A percentile compares a stretch with the other conserved stretches of the same genome.
phyloP scores from a whole-genome alignment of 2,113 vertebrate species.

The Neomonachus schauinslandi region DNA sequence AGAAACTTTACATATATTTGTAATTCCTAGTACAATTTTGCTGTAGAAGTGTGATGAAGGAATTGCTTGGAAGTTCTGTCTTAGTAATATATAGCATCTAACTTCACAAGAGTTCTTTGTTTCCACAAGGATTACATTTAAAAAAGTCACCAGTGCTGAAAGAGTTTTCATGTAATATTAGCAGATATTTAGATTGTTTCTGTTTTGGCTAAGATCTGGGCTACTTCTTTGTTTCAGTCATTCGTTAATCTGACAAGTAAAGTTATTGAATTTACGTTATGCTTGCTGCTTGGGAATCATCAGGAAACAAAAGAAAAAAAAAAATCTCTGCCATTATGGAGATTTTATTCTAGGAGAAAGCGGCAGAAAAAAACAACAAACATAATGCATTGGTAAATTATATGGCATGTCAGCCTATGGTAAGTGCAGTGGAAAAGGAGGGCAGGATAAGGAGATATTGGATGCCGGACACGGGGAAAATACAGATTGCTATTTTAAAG shows the following conservation, averaged over 20 bases:
- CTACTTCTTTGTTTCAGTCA: neutral
- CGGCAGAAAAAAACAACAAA: neutral
- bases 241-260: neutral
- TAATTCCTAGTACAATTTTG: neutral
- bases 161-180: neutral
- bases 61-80: neutral
- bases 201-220: neutral
- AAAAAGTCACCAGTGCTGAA: neutral
- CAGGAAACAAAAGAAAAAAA: neutral
- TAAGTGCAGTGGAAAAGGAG: neutral
- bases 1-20: neutral
- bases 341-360: neutral
- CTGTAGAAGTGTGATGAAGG: neutral
- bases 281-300: neutral
- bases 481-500: neutral
- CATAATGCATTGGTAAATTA: neutral
- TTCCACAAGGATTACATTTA: neutral
- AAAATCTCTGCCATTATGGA: neutral
- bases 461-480: neutral
- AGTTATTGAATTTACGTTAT: neutral
- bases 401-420: neutral
- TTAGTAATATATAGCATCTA: neutral
- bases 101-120: neutral
- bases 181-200: neutral
- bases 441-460: no score